Evolutionary conservation across 2,888 invertebrate genomes (phyloP), one percentile per base, ranked within the genome.

Genomic region (Plagiodera versicolora): DNA sequence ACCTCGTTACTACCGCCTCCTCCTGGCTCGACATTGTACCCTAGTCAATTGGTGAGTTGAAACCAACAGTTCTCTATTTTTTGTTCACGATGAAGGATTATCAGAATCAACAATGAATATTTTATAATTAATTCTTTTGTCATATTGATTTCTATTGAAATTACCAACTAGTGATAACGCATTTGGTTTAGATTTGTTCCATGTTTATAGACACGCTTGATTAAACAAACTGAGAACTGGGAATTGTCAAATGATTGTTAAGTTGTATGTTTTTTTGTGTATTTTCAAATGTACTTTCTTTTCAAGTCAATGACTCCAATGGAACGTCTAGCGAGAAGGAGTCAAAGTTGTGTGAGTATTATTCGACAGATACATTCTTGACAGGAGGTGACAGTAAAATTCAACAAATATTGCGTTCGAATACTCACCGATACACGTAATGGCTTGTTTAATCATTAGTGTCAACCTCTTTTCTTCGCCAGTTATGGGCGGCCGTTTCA

Each of bases 11-110:
- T 87, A 63, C 85, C 88, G 53, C 85, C 86, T 18, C 84, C 85
- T 18, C 80, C 85, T 58, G 75, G 83, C 73, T 80, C 83, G 8
- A 80, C 84, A 44, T 82, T 86, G 70, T 85, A 85, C 68, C 87
- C 89, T 54, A 85, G 90, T 67, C 85, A 88, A 53, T 81, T 92
- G 81, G 90, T 89, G 76, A 83, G 84, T 79, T 10, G 0, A 11
- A 39, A 44, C 48, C 19, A 20, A 52, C 54, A 35, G 39, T 54
- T 16, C 18, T 20, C n/a, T 47, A 46, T 14, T 48, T 14, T 48
- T 18, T 8, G 19, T n/a, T n/a, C 5, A n/a, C 17, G 9, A 45
- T 17, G 44, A 44, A 44, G 16, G n/a, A 6, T 3, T 3, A 6
- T 44, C 10, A 4, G 44, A 44, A 5, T 44, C n/a, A 44, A 8